phyloP scores from a whole-genome alignment of 2,888 invertebrate species.

The Calameuta pallipes region DNA sequence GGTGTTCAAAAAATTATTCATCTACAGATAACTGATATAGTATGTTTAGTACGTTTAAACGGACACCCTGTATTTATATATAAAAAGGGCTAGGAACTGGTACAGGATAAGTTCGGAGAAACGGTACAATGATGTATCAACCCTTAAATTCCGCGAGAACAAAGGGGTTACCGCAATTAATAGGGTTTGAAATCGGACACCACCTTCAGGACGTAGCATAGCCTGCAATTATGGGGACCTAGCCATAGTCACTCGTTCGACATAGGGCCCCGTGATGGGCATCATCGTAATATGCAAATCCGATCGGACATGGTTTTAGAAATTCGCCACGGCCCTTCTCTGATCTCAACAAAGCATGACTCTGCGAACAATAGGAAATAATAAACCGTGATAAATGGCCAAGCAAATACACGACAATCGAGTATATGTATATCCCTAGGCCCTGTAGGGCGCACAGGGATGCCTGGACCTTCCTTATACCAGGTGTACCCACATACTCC shows the following conservation, averaged over 20 bases:
- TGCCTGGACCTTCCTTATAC: slow-evolving; percentile 34
- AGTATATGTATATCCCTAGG: slow-evolving; percentile 18
- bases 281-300: slow-evolving; percentile 58
- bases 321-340: slow-evolving; percentile 46
- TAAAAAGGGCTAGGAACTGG: not conserved
- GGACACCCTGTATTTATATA: not conserved
- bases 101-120: not conserved
- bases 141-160: slow-evolving; percentile 29
- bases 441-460: not conserved
- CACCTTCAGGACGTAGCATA: slow-evolving; percentile 27
- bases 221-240: not conserved
- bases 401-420: slow-evolving; percentile 59
- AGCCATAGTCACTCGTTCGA: not conserved
- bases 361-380: slow-evolving; percentile 64
- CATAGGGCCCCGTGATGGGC: not conserved
- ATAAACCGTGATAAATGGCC: slow-evolving; percentile 67
- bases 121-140: slow-evolving; percentile 17
- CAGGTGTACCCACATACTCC: slow-evolving; percentile 41
- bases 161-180: slow-evolving; percentile 48
- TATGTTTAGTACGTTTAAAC: not conserved
- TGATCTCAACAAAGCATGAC: slow-evolving; percentile 57
- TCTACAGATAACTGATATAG: not conserved
- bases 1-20: not conserved
- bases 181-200: slow-evolving; percentile 57
- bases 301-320: slow-evolving; percentile 65